Percentiles rank a stretch among this genome's conserved stretches.
Evolutionary conservation across 2,888 invertebrate genomes (phyloP).

Genomic region (Epinotia brunnichana): DNA sequence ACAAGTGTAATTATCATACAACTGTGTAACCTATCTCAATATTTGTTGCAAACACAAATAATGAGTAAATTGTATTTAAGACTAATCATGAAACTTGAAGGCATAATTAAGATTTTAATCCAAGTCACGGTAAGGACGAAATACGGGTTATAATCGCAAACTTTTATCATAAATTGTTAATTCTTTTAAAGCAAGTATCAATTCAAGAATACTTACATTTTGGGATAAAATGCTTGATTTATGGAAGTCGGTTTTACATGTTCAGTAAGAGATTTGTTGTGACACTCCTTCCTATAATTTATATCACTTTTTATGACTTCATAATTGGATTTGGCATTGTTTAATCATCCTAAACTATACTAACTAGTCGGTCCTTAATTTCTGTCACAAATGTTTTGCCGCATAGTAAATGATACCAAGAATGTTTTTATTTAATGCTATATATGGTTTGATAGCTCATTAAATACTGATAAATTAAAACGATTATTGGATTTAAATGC

Average conservation of each 20-base stretch:
- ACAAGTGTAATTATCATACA: too few species aligned
- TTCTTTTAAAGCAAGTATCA: background rate
- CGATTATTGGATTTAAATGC: too few species aligned
- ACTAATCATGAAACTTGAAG: constrained; percentile 72
- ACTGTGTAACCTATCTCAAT: background rate
- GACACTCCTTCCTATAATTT: background rate
- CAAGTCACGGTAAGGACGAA: constrained; percentile 64
- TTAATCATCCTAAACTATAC: too few species aligned
- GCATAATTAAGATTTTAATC: constrained; percentile 80
- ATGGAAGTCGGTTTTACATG: background rate
- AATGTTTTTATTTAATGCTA: too few species aligned
- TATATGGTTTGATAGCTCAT: too few species aligned
- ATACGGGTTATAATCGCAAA: constrained; percentile 66
- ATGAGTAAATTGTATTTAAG: constrained; percentile 56
- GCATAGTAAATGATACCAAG: too few species aligned
- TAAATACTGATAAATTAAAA: too few species aligned
- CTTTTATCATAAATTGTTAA: constrained; percentile 72
- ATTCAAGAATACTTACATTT: background rate
- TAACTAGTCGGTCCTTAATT: too few species aligned
- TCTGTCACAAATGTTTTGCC: too few species aligned
- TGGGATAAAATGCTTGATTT: background rate
- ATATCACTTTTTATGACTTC: background rate
- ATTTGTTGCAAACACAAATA: background rate
- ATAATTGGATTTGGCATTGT: background rate
- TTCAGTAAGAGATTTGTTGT: background rate